Percentiles rank a stretch among this genome's conserved stretches.
These are phyloP conservation scores for Alauda arvensis DNA, from an alignment of 2,797 vertebrate genomes.

Conservation along the genomic window DNA sequence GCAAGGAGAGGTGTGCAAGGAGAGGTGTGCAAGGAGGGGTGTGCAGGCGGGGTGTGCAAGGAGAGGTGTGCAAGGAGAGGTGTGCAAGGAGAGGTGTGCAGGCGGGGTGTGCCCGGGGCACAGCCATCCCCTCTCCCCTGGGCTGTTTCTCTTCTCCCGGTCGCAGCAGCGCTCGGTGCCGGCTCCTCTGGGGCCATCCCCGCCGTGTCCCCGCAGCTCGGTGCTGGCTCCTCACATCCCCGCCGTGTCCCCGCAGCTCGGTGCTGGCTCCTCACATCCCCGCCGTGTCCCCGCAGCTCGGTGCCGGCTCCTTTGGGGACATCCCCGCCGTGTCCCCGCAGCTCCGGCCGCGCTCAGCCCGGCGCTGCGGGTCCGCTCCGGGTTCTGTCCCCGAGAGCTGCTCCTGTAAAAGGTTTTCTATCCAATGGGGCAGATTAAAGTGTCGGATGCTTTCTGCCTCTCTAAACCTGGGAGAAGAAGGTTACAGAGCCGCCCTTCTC, in stretches of 20 bases:
- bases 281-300: too few species aligned
- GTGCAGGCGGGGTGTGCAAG: too few species aligned
- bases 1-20: too few species aligned
- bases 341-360: not conserved
- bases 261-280: too few species aligned
- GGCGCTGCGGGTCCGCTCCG: not conserved
- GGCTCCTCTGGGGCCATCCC: not conserved
- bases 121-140: not conserved
- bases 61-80: too few species aligned
- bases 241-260: too few species aligned
- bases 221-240: too few species aligned
- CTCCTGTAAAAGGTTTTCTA: not conserved
- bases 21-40: too few species aligned
- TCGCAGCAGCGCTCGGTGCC: not conserved
- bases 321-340: not conserved
- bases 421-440: not conserved
- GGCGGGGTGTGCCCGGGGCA: too few species aligned
- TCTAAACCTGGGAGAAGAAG: not conserved
- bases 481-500: fast-evolving
- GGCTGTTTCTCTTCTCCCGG: not conserved
- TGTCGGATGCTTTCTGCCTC: not conserved
- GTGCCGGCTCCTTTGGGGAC: not conserved
- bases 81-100: too few species aligned
- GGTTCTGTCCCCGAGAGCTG: not conserved
- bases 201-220: not conserved